Evolutionary conservation across 2,888 invertebrate species (phyloP).

Genomic region (Orthosia gracilis): DNA sequence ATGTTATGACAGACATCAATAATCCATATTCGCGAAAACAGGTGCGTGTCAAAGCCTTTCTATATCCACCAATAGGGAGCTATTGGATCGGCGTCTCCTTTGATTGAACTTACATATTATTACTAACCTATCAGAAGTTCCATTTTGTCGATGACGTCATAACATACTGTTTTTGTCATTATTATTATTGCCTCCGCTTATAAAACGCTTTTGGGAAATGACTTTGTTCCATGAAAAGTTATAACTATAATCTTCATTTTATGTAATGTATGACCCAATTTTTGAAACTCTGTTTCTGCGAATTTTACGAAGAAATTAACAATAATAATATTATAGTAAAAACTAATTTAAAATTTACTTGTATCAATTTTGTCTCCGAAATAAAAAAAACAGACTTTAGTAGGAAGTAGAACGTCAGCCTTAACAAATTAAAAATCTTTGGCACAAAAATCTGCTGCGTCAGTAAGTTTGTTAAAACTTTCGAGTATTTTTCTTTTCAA

Average conservation of each 20-base stretch:
- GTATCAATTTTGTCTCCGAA: too few relatives aligned
- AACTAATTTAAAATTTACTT: too few relatives aligned
- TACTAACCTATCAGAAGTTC: constrained; percentile 8
- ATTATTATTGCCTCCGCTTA: neutral
- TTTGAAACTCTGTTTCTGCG: too few relatives aligned
- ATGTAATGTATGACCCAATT: neutral
- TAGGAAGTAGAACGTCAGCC: too few relatives aligned
- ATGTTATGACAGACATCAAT: constrained; percentile 48
- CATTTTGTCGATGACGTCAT: constrained; percentile 17
- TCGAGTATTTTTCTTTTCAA: constrained; percentile 30
- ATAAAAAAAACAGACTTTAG: too few relatives aligned
- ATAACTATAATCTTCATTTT: neutral
- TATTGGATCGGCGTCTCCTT: constrained; percentile 62
- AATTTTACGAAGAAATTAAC: too few relatives aligned
- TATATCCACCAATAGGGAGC: constrained; percentile 19
- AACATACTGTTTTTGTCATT: neutral
- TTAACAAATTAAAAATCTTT: constrained; percentile 2
- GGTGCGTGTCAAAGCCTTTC: constrained; percentile 52
- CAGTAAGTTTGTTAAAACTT: constrained; percentile 12
- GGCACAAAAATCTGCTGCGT: constrained; percentile 8
- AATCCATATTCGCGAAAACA: constrained; percentile 50
- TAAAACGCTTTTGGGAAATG: neutral
- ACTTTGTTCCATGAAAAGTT: neutral
- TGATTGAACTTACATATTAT: constrained; percentile 59
- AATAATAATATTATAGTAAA: too few relatives aligned